Evolutionary conservation across 2,797 vertebrate species (phyloP), one percentile per base, ranked within the genome.

Genomic region (Mus spretus): DNA sequence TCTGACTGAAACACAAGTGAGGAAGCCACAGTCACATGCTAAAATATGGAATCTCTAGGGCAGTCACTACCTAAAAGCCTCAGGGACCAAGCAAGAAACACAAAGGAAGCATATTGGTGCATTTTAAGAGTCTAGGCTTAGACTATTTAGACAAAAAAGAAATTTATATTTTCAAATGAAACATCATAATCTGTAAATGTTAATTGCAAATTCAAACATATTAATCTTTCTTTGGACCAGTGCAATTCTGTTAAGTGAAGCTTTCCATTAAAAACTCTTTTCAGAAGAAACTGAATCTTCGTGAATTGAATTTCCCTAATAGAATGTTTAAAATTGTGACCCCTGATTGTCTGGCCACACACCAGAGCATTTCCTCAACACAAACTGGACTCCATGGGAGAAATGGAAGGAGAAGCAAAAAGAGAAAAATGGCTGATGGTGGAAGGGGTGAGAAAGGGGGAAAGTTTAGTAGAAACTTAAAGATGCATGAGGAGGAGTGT

Each of bases 141-240:
- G 22, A 34, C 55, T 44, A 37, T 70, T 83, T 88, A 31, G n/a
- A 67, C 50, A 67, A 47, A 80, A 80, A 34, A 24, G 80, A 83
- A 74, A 72, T n/a, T 24, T 82, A 59, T 34, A 74, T 65, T 47
- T 83, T 57, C 59, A 70, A 90, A 75, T 78, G 24, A 91, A 94
- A 91, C 85, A 44, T 79, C 22, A 22, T 47, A 77, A 59, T 79
- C 84, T 91, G 83, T 91, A 93, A 79, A 77, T 50, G 55, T 65
- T 53, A 80, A 24, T 77, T 91, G 94, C 44, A 91, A 70, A 93
- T 88, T 78, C 57, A 81, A 91, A 81, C 75, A 89, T 77, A 50
- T 86, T 83, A 91, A 80, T 90, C 26, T 6, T 12, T 40, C 59
- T 47, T 95, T 1, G 78, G 74, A 34, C 34, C 37, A 84, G 15